Evolutionary conservation across 2,888 invertebrate genomes (phyloP).

Genomic region (Hypselothyrea guttata): DNA sequence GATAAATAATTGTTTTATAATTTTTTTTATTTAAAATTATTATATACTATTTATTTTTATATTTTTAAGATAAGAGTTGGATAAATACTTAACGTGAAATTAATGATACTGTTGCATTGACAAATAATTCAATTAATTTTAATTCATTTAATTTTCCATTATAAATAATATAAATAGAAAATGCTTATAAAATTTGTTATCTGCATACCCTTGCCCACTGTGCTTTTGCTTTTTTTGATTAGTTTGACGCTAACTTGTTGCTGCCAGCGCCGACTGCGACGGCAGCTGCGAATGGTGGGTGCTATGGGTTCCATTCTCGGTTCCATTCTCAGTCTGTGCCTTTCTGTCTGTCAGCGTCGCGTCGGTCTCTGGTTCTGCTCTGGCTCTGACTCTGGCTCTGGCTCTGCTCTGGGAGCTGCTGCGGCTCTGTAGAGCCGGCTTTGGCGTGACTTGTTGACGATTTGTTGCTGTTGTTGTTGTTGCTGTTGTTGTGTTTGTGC

Average conservation of each 20-base stretch:
- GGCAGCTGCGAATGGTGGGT: conserved; percentile 61
- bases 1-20: no score
- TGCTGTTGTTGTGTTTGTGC: conserved; percentile 30
- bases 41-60: not conserved
- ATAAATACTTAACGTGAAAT: not conserved
- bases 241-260: conserved; percentile 54
- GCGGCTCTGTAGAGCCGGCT: conserved; percentile 54
- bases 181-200: not conserved
- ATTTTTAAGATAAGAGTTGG: no score
- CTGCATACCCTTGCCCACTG: conserved; percentile 26
- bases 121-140: no score
- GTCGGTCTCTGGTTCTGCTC: conserved; percentile 28
- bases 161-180: not conserved
- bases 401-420: conserved; percentile 14
- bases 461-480: conserved; percentile 58
- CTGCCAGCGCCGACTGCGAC: conserved; percentile 36
- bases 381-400: conserved; percentile 16
- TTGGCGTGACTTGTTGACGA: conserved; percentile 74
- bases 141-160: not conserved
- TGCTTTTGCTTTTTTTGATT: conserved; percentile 35
- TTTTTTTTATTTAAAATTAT: not conserved
- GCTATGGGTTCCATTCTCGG: conserved; percentile 34
- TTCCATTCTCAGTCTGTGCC: conserved; percentile 19
- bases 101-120: not conserved
- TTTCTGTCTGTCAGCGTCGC: conserved; percentile 18